phyloP scores from a whole-genome alignment of 1,140 invertebrate species.

The Lerema accius region DNA sequence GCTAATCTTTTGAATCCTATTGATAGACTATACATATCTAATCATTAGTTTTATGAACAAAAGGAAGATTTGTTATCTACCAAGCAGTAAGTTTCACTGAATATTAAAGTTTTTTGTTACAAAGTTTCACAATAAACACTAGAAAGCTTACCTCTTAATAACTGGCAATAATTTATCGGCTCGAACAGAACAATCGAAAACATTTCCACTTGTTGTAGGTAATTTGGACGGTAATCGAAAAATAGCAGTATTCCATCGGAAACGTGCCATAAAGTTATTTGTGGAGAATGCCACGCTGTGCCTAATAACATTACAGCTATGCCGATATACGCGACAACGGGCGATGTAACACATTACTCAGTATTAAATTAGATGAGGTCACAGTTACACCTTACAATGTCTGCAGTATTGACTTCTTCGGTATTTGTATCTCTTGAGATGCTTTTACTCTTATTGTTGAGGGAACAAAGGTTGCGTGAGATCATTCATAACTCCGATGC shows the following conservation, averaged over 20 bases:
- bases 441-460: no score
- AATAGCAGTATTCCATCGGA: slow-evolving; percentile 3
- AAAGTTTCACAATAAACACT: no score
- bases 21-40: no score
- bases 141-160: no score
- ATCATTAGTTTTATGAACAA: no score
- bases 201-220: neutral
- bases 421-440: neutral
- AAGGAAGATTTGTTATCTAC: no score
- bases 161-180: no score
- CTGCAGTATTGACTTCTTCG: neutral
- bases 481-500: no score
- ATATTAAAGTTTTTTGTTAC: no score
- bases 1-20: no score
- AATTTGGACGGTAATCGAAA: neutral
- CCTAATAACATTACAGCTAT: slow-evolving; percentile 1
- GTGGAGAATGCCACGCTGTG: slow-evolving; percentile 1
- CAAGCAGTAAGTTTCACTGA: no score
- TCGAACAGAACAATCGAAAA: neutral
- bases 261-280: slow-evolving; percentile 2
- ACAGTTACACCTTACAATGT: neutral
- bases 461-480: no score
- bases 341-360: neutral
- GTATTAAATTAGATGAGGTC: neutral
- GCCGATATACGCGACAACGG: neutral